phyloP scores from a whole-genome alignment of 1,140 invertebrate genomes.

The Lepidurus packardi region DNA sequence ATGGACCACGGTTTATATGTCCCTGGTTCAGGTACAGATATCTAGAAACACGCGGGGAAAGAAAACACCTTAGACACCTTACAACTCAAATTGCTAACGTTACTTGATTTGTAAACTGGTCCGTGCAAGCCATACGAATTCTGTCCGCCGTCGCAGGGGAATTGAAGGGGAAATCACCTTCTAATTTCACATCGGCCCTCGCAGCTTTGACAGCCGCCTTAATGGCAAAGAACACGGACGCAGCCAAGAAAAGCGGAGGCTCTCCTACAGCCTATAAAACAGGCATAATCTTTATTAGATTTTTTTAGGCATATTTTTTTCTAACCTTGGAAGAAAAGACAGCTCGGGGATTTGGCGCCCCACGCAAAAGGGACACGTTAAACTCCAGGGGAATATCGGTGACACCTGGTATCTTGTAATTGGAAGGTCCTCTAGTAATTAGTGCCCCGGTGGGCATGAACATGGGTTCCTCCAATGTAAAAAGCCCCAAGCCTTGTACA shows the following conservation, averaged over 20 bases:
- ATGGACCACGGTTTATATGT: slow-evolving; percentile 40
- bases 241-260: slow-evolving; percentile 83
- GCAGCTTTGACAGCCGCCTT: slow-evolving; percentile 79
- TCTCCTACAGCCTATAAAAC: slow-evolving; percentile 80
- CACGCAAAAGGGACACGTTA: slow-evolving; percentile 85
- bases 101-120: slow-evolving; percentile 74
- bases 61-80: slow-evolving; percentile 18
- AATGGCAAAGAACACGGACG: slow-evolving; percentile 82
- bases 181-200: slow-evolving; percentile 59
- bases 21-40: slow-evolving; percentile 32
- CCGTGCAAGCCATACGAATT: slow-evolving; percentile 83
- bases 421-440: slow-evolving; percentile 79
- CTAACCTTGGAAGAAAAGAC: slow-evolving; percentile 89
- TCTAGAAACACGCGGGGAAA: slow-evolving; percentile 31
- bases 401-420: slow-evolving; percentile 88
- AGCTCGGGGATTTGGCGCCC: slow-evolving; percentile 76
- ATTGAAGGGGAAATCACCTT: slow-evolving; percentile 63
- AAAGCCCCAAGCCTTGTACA: slow-evolving; percentile 86
- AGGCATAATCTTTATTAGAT: slow-evolving; percentile 15
- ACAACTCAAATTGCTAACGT: slow-evolving; percentile 4
- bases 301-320: background rate
- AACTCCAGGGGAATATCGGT: slow-evolving; percentile 81
- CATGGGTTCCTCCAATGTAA: slow-evolving; percentile 81
- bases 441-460: slow-evolving; percentile 75
- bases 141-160: slow-evolving; percentile 80